phyloP scores from a whole-genome alignment of 2,888 invertebrate genomes.

The Steinernema scapterisci region DNA sequence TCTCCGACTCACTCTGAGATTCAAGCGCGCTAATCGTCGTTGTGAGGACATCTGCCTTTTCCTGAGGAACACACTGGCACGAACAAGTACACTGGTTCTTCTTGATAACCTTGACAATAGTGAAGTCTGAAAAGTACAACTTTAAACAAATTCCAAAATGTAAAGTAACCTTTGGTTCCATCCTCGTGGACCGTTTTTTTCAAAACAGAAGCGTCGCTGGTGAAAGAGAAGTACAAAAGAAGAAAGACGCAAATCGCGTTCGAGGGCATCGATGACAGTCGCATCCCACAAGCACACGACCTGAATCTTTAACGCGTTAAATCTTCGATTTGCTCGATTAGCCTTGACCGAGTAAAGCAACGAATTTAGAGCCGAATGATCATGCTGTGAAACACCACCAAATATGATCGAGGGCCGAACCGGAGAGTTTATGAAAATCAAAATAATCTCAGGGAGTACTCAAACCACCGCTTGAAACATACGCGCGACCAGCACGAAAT shows the following conservation, averaged over 20 bases:
- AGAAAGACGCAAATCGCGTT: not conserved
- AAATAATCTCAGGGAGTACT: too few relatives aligned
- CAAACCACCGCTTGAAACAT: too few relatives aligned
- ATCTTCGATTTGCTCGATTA: not conserved
- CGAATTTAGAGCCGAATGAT: not conserved
- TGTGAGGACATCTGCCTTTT: not conserved
- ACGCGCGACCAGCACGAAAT: too few relatives aligned
- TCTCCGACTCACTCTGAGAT: not conserved
- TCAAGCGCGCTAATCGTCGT: not conserved
- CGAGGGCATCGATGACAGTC: not conserved
- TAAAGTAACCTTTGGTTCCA: conserved; percentile 13
- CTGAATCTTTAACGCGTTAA: not conserved
- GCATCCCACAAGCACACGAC: conserved; percentile 3
- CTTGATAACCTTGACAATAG: conserved; percentile 39
- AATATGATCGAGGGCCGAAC: too few relatives aligned
- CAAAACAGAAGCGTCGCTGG: conserved; percentile 2
- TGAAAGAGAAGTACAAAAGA: not conserved
- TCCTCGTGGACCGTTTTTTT: conserved; percentile 16
- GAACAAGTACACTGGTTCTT: conserved; percentile 39
- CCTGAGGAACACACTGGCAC: conserved; percentile 35
- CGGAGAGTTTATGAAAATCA: too few relatives aligned
- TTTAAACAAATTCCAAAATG: not conserved
- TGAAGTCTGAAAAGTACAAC: conserved; percentile 37
- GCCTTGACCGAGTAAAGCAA: not conserved
- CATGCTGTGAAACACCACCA: not conserved